These are phyloP conservation scores for Stictonetta naevosa DNA, from an alignment of 2,113 vertebrate species.

Conservation along the genomic window DNA sequence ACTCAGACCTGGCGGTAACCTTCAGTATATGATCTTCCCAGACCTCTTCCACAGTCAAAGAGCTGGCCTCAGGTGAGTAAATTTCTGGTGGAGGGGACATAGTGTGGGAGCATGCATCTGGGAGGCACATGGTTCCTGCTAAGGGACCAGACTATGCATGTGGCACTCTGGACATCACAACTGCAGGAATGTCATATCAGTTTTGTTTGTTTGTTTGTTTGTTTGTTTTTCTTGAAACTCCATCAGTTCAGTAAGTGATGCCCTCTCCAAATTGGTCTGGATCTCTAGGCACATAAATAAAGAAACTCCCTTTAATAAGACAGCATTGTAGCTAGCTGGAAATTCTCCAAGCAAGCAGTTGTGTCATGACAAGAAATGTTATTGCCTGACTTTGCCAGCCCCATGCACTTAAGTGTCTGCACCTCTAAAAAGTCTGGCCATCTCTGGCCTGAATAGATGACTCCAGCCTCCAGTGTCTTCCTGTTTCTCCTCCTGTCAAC, in stretches of 20 bases:
- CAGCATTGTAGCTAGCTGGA: neutral
- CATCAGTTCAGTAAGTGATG: neutral
- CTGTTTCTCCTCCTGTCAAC: neutral
- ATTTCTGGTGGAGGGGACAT: neutral
- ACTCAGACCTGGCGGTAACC: neutral
- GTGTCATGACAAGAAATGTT: neutral
- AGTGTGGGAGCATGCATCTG: neutral
- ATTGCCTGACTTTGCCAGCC: neutral
- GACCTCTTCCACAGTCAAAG: neutral
- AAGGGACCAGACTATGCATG: neutral
- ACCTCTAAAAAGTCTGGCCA: neutral
- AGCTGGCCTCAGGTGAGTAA: conserved; percentile 12
- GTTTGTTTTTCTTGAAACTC: neutral
- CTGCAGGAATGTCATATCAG: neutral
- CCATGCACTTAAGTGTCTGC: neutral
- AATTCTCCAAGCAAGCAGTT: neutral
- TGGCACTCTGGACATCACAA: neutral
- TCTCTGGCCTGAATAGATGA: neutral
- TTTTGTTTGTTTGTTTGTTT: neutral
- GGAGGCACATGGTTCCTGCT: neutral
- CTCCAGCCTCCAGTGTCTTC: neutral
- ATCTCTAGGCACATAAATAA: neutral
- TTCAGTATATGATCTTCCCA: neutral
- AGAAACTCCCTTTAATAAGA: neutral
- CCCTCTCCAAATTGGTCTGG: rapidly evolving